These are phyloP conservation scores for Aquatica leii DNA, from an alignment of 2,888 invertebrate genomes.

Conservation along the genomic window DNA sequence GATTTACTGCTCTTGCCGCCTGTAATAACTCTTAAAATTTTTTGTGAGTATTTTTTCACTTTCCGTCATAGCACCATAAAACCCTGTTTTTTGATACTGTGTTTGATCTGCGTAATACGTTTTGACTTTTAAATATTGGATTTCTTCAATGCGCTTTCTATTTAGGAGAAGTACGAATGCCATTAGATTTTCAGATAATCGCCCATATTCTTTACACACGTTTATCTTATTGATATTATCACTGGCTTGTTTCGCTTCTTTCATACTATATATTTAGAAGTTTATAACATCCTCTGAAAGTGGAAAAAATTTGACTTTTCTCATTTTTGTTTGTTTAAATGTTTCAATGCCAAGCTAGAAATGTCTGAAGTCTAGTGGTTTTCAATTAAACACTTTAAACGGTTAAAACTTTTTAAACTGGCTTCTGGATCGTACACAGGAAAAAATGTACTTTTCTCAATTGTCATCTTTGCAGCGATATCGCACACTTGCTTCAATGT, in stretches of 20 bases:
- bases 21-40: conserved; percentile 40
- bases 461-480: conserved; percentile 31
- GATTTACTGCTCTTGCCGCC: conserved; percentile 38
- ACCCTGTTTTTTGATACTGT: conserved; percentile 26
- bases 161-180: conserved; percentile 18
- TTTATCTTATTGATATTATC: conserved; percentile 10
- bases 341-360: conserved; percentile 29
- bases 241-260: conserved; percentile 20
- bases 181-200: conserved; percentile 26
- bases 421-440: conserved; percentile 16
- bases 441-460: conserved; percentile 31
- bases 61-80: conserved; percentile 26
- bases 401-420: conserved; percentile 30
- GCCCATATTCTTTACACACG: conserved; percentile 24
- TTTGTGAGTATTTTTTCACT: conserved; percentile 35
- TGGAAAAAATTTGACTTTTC: conserved; percentile 32
- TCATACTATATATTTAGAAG: conserved; percentile 29
- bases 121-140: conserved; percentile 31
- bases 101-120: conserved; percentile 14
- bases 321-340: conserved; percentile 26
- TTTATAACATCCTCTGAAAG: conserved; percentile 27
- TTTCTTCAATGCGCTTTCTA: conserved; percentile 30
- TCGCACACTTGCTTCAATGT: conserved; percentile 39
- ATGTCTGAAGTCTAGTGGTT: conserved; percentile 29
- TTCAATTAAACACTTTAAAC: conserved; percentile 13